Base-by-base conservation (phyloP, 2,797 vertebrate species). In the Notolabrus celidotus region DNA sequence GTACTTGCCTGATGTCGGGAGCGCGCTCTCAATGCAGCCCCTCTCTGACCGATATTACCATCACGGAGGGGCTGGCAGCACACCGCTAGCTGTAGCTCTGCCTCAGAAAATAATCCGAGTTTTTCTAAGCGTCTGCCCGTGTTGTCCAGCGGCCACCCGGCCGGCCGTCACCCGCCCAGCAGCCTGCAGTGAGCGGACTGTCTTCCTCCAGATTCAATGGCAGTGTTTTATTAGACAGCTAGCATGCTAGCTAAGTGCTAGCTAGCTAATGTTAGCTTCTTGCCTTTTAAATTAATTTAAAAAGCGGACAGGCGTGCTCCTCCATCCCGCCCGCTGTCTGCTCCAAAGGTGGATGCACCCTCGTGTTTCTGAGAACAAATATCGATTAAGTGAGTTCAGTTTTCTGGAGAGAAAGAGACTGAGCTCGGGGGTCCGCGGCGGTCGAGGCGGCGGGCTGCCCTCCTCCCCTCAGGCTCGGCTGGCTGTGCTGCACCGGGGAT, bases 1-100 rank as follows among this genome's bases (percentile, higher is more conserved):
- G 77, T 73, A 79, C 89, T 80, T 64, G 74, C 66, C 67, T 67
- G 67, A 83, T 71, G 80, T 85, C 86, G 87, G 89, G 91, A 88
- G 85, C 82, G 92, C 92, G 92, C 90, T 63, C 87, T 87, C 78
- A 80, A 84, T 89, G 91, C 89, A 89, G 87, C 87, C 87, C 87
- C 84, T 84, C 80, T 90, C 79, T 86, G 89, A 90, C 88, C 92
- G 91, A 92, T 91, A 91, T 90, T 91, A 92, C 67, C 91, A 88
- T 79, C 91, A 91, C 88, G 77, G 92, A 90, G 89, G 93, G 92
- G 89, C 89, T 88, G 88, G 87, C 88, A 79, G 82, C 86, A 77
- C 52, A 74, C 49, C 79, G 86, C 87, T 90, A 87, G 80, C 83
- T 74, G 71, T 67, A 84, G 89, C 90, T 53, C 74, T 83, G 88